Evolutionary conservation across 2,797 vertebrate genomes (phyloP).

Genomic region (Galagoides demidoff): DNA sequence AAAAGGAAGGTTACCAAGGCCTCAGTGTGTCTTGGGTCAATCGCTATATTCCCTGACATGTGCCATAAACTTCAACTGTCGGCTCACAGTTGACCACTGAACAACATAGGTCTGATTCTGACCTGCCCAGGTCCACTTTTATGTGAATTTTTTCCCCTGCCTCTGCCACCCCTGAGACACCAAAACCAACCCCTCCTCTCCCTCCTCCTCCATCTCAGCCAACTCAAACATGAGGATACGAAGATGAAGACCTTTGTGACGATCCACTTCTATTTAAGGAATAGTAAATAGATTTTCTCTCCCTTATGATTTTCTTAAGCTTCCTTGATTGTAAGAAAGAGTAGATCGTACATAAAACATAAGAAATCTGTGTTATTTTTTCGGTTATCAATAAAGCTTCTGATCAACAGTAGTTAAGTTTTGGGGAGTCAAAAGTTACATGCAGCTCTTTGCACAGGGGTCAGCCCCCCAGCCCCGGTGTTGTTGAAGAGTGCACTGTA

Average conservation of each 20-base stretch:
- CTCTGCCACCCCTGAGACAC: not conserved
- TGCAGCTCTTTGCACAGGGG: too few species aligned
- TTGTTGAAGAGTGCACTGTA: not conserved
- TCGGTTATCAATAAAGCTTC: too few species aligned
- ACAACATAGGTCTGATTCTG: not conserved
- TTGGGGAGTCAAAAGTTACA: too few species aligned
- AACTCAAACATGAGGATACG: not conserved
- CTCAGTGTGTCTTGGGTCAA: not conserved
- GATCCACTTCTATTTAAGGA: not conserved
- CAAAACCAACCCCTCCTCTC: not conserved
- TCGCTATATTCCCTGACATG: not conserved
- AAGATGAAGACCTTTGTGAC: not conserved
- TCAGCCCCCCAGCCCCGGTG: too few species aligned
- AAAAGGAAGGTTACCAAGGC: not conserved
- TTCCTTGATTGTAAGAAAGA: too few species aligned
- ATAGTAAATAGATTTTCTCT: not conserved
- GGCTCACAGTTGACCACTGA: not conserved
- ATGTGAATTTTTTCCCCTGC: not conserved
- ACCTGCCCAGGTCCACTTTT: not conserved
- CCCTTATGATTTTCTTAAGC: too few species aligned
- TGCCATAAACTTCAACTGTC: not conserved
- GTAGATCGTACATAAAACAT: too few species aligned
- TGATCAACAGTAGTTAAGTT: too few species aligned
- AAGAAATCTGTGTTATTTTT: too few species aligned
- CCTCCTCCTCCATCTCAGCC: not conserved